These are phyloP conservation scores for Eupithecia dodoneata DNA, from an alignment of 2,888 invertebrate species.

Conservation along the genomic window DNA sequence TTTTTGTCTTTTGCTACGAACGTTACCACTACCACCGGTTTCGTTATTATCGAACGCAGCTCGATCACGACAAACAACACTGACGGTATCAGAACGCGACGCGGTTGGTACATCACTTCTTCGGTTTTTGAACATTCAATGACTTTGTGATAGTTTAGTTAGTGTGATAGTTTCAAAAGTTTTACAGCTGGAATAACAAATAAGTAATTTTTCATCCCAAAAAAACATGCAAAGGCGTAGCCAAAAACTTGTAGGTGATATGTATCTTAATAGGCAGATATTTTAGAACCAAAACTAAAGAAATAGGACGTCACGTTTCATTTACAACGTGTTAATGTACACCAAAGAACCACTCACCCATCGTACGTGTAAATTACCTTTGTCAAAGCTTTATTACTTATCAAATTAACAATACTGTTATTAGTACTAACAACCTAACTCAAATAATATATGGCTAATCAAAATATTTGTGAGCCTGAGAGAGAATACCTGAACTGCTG, in stretches of 20 bases:
- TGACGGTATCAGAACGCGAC: no score
- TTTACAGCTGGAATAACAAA: no score
- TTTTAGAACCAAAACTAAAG: neutral
- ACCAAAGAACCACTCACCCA: neutral
- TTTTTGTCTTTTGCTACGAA: no score
- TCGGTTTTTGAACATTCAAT: no score
- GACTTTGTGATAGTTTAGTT: no score
- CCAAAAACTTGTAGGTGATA: neutral
- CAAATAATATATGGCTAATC: neutral
- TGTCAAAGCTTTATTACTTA: slow-evolving; percentile 10
- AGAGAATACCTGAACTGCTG: neutral
- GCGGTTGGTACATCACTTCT: no score
- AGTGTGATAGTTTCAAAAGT: no score
- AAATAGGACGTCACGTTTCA: slow-evolving; percentile 14
- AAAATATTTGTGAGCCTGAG: neutral
- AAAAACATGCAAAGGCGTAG: neutral
- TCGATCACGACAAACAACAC: no score
- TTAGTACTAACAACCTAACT: neutral
- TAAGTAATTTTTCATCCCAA: no score
- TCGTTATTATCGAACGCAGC: no score
- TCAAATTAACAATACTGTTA: neutral
- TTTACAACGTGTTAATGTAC: slow-evolving; percentile 31
- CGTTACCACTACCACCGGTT: no score
- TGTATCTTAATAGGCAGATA: neutral
- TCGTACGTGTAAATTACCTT: slow-evolving; percentile 15